Percentiles rank a stretch among this genome's conserved stretches.
phyloP scores from a whole-genome alignment of 2,113 vertebrate species.

The Pagrus major region DNA sequence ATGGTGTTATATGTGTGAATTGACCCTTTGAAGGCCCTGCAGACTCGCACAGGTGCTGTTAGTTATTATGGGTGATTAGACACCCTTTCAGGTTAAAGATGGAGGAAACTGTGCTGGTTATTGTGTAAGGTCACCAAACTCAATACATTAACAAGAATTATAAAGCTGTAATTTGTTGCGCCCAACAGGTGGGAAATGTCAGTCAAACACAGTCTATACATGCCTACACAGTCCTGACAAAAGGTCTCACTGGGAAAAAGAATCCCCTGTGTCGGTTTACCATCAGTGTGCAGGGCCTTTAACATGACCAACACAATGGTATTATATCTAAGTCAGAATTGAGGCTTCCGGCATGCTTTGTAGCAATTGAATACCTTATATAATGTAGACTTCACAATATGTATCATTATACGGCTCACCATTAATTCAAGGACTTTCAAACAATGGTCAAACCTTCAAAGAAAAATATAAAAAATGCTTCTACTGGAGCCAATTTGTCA shows the following conservation, averaged over 20 bases:
- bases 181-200: background rate
- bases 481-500: background rate
- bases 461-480: background rate
- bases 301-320: background rate
- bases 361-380: background rate
- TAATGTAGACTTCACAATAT: background rate
- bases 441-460: background rate
- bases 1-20: background rate
- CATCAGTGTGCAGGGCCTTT: background rate
- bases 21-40: constrained; percentile 3
- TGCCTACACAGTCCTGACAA: background rate
- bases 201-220: background rate
- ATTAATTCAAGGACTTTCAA: background rate
- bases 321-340: background rate
- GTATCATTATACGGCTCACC: background rate
- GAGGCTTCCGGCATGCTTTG: background rate
- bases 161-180: background rate
- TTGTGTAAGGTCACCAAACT: background rate
- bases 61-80: constrained; percentile 6
- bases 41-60: constrained; percentile 6
- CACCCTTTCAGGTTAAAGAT: too few species aligned
- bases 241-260: background rate
- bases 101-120: background rate
- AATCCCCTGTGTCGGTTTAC: background rate
- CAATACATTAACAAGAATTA: constrained; percentile 3